Evolutionary conservation across 2,888 invertebrate species (phyloP).

Genomic region (Lasioglossum malachurum): DNA sequence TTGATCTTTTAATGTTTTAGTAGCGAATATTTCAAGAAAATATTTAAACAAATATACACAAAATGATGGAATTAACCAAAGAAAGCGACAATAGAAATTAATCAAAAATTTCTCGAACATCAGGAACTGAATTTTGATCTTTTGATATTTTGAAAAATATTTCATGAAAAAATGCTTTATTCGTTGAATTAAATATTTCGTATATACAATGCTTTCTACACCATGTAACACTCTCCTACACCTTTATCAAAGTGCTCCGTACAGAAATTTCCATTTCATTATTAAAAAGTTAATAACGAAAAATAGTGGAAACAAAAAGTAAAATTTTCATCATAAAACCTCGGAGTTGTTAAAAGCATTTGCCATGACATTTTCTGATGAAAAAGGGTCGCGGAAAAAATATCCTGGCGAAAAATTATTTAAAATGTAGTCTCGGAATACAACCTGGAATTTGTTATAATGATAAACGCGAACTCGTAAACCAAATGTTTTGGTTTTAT

Average conservation of each 20-base stretch:
- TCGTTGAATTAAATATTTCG: background rate
- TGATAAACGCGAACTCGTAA: slow-evolving; percentile 8
- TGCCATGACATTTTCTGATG: background rate
- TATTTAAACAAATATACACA: too few relatives aligned
- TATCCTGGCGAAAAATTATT: background rate
- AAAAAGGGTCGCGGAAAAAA: background rate
- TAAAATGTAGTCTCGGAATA: background rate
- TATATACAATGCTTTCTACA: background rate
- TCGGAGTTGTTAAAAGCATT: background rate
- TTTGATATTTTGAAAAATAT: too few relatives aligned
- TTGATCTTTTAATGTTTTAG: too few relatives aligned
- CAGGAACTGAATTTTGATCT: too few relatives aligned
- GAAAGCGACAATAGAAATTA: background rate
- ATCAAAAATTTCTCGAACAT: background rate
- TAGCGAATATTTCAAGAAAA: too few relatives aligned
- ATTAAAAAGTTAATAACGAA: background rate
- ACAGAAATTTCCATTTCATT: background rate
- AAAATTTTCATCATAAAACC: background rate
- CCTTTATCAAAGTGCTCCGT: background rate
- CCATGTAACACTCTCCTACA: background rate
- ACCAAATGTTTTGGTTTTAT: background rate
- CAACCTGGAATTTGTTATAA: background rate
- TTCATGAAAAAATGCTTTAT: background rate
- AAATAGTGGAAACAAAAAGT: background rate
- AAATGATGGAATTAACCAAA: too few relatives aligned